Base-by-base conservation (phyloP, 2,888 invertebrate species). In the Trichopoda pennipes region DNA sequence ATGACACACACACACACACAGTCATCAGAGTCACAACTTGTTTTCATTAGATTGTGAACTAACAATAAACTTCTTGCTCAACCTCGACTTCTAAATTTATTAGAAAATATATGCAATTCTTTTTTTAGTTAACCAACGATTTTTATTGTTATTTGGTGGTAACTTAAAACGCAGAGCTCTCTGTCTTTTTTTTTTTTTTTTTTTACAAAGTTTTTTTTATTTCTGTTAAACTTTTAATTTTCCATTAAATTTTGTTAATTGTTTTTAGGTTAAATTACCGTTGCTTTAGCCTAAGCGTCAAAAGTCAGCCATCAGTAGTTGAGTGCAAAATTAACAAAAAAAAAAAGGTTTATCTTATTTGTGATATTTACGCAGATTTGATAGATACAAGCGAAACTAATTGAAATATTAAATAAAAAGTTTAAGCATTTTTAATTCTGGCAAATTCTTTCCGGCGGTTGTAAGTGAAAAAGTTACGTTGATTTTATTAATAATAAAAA, bases 61-160 rank as follows among this genome's bases (percentile, higher is more conserved):
- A 63, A 51, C 14, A 72, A 61, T n/a, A 60, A 81, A 44, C 32
- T 21, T 47, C 35, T 55, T n/a, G 16, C 17, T 60, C 55, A 72
- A 47, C 79, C 66, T 80, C 75, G 75, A 72, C 82, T 79, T 64
- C 78, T 74, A 66, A 82, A 81, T 66, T 78, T 69, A 12, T 61
- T 68, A 68, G 1, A 44, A 55, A 58, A 38, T 23, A 4, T 28
- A 28, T 28, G 23, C 4, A 44, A 17, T 10, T 38, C 28, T 35
- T 32, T 53, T 53, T 66, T 61, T n/a, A n/a, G 3, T 32, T n/a
- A n/a, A 19, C 47, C 10, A 7, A 3, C 64, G 3, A 17, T 49
- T 19, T 47, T 72, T 44, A 56, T 7, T 28, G 28, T 28, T 28
- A 3, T 28, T 2, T 47, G 16, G 38, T 66, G 66, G 75, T 19